Evolutionary conservation across 1,140 invertebrate genomes (phyloP), one percentile per base, ranked within the genome.

Genomic region (Solen grandis): DNA sequence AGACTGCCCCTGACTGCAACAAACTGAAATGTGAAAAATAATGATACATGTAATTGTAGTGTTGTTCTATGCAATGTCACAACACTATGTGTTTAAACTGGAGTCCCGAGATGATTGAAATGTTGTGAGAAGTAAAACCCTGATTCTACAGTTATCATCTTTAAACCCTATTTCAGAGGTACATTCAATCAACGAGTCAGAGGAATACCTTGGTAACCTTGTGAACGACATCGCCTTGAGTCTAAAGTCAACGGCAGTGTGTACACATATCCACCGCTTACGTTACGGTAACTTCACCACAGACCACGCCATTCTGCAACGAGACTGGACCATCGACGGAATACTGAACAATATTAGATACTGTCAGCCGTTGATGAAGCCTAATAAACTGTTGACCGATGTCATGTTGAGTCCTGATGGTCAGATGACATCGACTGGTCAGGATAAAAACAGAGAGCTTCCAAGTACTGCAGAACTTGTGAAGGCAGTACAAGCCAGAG

Each of bases 271-370:
- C 10, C 95, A 96, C 72, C 96, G 97, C 87, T 94, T 96, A 25
- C 94, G 96, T 38, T 95, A 96, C 88, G 97, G 96, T 25, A 94
- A 95, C 86, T 99, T 99, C 90, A 94, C 93, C n/a, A 63, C 96
- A 5, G 93, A 96, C 0, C 91, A 96, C 86, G 95, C 97, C 14
- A 90, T 99, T 5, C 91, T 99, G 0, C 92, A 94, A 35, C 97
- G 97, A 92, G 95, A 98, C 84, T 99, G 97, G 96, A 94, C 94
- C 97, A 83, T 98, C 96, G 95, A 94, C 72, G 88, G 95, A 85
- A 94, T 99, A 62, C 75, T 97, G 2, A 90, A 94, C 2, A 98
- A 97, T 89, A 95, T 99, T 57, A 38, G 52, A 25, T 57, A 31
- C 2, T 89, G 87, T 78, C 27, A 35, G 25, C 31, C 33, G 13